phyloP scores from a whole-genome alignment of 2,797 vertebrate species.

The Acestrorhynchus altus region DNA sequence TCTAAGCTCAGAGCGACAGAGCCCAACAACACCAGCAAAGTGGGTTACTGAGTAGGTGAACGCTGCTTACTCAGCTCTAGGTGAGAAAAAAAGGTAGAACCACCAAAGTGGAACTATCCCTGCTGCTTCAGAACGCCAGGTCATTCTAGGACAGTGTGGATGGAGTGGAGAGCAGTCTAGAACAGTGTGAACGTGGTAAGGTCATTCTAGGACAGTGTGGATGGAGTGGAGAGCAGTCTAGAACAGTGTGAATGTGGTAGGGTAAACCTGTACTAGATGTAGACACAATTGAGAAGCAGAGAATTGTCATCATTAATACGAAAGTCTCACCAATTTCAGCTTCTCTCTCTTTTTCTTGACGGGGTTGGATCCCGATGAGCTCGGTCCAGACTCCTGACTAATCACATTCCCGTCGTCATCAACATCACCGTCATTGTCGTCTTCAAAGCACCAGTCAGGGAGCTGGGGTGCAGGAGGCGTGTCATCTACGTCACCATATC shows the following conservation, averaged over 20 bases:
- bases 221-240: neutral
- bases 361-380: slow-evolving; percentile 86
- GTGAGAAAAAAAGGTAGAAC: neutral
- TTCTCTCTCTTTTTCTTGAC: slow-evolving; percentile 93
- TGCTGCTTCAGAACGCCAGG: neutral
- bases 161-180: neutral
- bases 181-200: neutral
- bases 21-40: neutral
- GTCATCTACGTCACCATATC: slow-evolving; percentile 93
- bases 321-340: slow-evolving; percentile 87
- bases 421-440: slow-evolving; percentile 83
- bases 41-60: neutral
- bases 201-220: neutral
- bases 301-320: too few species aligned
- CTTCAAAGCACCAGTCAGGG: slow-evolving; percentile 97
- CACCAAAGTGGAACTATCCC: neutral
- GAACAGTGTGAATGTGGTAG: neutral
- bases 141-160: neutral
- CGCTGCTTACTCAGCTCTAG: neutral
- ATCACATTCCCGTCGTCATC: slow-evolving; percentile 84
- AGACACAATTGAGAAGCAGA: neutral
- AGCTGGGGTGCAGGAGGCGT: slow-evolving; percentile 87
- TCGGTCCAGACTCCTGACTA: slow-evolving; percentile 88
- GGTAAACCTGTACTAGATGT: neutral
- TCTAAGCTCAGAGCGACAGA: neutral